These are phyloP conservation scores for Callimorpha dominula DNA, from an alignment of 2,888 invertebrate genomes.

Conservation along the genomic window DNA sequence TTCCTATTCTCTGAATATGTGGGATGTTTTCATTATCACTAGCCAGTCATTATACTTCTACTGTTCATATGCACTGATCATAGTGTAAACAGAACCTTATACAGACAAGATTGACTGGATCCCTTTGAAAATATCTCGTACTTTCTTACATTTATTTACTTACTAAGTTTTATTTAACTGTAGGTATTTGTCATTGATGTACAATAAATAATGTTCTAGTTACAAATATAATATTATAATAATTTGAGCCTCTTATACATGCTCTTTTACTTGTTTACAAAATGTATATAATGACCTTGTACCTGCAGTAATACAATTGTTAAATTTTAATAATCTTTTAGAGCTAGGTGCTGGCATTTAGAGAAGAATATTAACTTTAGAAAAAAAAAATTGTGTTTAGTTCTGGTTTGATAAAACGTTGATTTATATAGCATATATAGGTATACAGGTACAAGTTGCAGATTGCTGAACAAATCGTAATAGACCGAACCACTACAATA, in stretches of 20 bases:
- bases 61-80: not conserved
- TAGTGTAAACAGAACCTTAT: not conserved
- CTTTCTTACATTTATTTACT: not conserved
- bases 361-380: not conserved
- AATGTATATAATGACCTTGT: too few species aligned
- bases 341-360: not conserved
- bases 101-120: not conserved
- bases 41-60: not conserved
- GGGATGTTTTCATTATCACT: not conserved
- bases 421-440: not conserved
- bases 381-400: not conserved
- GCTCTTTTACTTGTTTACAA: not conserved
- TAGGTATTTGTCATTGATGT: not conserved
- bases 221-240: not conserved
- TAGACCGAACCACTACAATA: too few species aligned
- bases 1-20: not conserved
- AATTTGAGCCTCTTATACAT: not conserved
- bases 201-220: not conserved
- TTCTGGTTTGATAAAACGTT: not conserved
- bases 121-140: not conserved
- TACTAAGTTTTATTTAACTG: not conserved
- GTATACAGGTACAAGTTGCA: not conserved
- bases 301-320: too few species aligned
- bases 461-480: not conserved
- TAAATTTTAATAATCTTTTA: too few species aligned